Evolutionary conservation across 2,113 vertebrate species (phyloP).

Genomic region (Ammodytes dubius): DNA sequence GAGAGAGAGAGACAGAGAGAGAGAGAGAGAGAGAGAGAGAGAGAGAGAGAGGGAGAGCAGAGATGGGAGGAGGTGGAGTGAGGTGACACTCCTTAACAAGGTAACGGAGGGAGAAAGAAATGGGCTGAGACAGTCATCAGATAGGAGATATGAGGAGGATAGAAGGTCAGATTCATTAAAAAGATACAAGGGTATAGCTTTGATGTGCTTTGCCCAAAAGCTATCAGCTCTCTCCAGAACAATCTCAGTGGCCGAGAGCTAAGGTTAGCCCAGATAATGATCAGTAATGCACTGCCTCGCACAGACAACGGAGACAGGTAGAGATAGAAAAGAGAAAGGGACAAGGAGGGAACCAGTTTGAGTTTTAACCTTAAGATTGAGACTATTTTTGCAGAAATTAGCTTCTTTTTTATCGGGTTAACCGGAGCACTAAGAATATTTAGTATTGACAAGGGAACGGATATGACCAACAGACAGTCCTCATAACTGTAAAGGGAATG

Average conservation of each 20-base stretch:
- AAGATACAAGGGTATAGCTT: conserved; percentile 70
- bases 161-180: conserved; percentile 81
- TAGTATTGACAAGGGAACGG: background rate
- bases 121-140: conserved; percentile 50
- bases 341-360: conserved; percentile 5
- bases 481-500: background rate
- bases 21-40: no score
- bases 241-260: conserved; percentile 57
- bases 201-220: conserved; percentile 68
- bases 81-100: conserved; percentile 69
- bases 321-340: conserved; percentile 13
- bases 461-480: background rate
- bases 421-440: background rate
- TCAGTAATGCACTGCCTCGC: conserved; percentile 68
- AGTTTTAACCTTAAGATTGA: background rate
- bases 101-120: conserved; percentile 58
- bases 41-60: conserved; percentile 33
- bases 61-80: conserved; percentile 28
- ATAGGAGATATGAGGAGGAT: conserved; percentile 54
- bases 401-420: background rate
- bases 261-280: conserved; percentile 71
- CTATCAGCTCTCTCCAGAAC: conserved; percentile 60
- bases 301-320: conserved; percentile 37
- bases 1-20: background rate
- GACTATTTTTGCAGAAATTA: conserved; percentile 6